phyloP scores from a whole-genome alignment of 2,797 vertebrate genomes.

The Myotis myotis region DNA sequence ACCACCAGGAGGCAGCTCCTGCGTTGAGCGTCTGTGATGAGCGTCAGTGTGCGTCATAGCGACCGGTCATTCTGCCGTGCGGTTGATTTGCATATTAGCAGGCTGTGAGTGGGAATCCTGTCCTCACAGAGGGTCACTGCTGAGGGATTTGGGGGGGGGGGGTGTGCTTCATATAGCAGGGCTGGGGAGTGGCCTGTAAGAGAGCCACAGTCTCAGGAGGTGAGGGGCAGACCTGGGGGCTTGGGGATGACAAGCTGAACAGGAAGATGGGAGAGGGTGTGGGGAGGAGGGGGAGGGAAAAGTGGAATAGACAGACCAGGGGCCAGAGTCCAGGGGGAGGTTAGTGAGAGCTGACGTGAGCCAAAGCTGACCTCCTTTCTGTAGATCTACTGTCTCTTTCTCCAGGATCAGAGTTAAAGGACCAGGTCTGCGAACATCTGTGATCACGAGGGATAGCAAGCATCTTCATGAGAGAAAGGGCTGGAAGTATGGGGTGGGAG shows the following conservation, averaged over 20 bases:
- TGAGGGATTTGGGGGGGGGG: neutral
- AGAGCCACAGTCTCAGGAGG: neutral
- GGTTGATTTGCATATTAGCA: too few species aligned
- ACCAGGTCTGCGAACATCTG: neutral
- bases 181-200: neutral
- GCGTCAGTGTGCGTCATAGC: too few species aligned
- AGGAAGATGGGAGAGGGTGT: neutral
- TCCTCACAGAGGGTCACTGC: neutral
- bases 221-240: neutral
- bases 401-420: neutral
- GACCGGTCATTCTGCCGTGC: too few species aligned
- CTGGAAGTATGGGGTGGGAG: neutral
- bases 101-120: neutral
- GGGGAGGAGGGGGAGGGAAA: neutral
- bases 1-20: too few species aligned
- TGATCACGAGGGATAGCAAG: neutral
- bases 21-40: too few species aligned
- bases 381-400: neutral
- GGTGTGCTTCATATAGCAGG: neutral
- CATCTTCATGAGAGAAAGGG: neutral
- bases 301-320: neutral
- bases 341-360: neutral
- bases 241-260: neutral
- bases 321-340: neutral
- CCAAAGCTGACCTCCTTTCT: neutral